Conservation (phyloP, 1,140 invertebrate species). For the Drosophila grimshawi region DNA sequence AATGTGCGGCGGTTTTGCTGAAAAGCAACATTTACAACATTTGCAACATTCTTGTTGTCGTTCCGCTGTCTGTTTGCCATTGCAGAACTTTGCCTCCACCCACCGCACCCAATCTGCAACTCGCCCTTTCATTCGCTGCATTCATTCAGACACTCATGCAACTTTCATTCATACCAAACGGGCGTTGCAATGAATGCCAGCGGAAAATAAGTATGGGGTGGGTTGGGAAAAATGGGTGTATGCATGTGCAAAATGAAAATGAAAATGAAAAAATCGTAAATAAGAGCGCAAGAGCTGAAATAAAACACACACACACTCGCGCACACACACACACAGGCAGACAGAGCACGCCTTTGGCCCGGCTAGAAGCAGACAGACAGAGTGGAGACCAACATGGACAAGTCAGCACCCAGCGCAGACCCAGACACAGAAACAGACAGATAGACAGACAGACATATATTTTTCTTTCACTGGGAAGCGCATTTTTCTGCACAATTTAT, state of each 20-base stretch:
- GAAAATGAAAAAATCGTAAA: constrained; percentile 68
- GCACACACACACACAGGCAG: constrained; percentile 33
- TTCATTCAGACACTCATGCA: constrained; percentile 73
- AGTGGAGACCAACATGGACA: constrained; percentile 14
- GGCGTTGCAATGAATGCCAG: constrained; percentile 52
- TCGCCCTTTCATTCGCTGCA: constrained; percentile 54
- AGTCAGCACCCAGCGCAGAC: constrained; percentile 36
- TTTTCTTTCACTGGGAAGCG: constrained; percentile 47
- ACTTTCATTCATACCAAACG: constrained; percentile 77
- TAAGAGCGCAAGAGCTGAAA: constrained; percentile 80
- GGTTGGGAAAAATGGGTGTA: constrained; percentile 16
- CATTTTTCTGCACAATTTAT: constrained; percentile 83
- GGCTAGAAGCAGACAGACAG: constrained; percentile 15
- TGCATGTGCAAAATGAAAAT: constrained; percentile 43
- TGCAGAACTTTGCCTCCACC: constrained; percentile 14
- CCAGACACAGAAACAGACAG: constrained; percentile 26
- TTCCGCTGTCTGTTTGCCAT: background rate
- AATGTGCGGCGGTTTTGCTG: constrained; percentile 57
- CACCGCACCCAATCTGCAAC: background rate
- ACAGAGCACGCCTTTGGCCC: constrained; percentile 39
- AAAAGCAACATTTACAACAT: constrained; percentile 41
- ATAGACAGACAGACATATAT: constrained; percentile 44
- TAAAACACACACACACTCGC: constrained; percentile 57
- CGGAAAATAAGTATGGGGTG: constrained; percentile 27
- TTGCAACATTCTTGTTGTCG: constrained; percentile 73